Evolutionary conservation across 2,888 invertebrate species (phyloP).

Genomic region (Terebella lapidaria): DNA sequence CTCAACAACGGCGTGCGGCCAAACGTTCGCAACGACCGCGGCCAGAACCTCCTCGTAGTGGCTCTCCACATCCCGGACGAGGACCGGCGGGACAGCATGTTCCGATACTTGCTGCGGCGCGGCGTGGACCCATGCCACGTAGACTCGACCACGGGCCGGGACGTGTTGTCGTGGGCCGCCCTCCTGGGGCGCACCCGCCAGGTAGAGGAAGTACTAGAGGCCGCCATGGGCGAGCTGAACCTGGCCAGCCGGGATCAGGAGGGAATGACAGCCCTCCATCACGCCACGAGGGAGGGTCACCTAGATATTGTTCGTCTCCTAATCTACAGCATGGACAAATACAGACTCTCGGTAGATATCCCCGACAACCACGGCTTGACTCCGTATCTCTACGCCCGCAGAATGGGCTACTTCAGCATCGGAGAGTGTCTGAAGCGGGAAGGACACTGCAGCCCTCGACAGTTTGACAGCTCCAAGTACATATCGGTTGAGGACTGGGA

Average conservation of each 20-base stretch:
- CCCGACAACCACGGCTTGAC: background rate
- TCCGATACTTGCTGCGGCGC: background rate
- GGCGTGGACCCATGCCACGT: background rate
- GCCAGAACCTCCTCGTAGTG: background rate
- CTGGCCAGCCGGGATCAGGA: background rate
- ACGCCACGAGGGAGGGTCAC: background rate
- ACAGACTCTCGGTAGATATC: background rate
- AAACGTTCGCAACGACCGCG: background rate
- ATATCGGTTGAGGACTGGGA: background rate
- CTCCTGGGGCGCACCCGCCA: background rate
- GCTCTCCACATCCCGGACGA: background rate
- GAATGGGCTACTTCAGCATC: background rate
- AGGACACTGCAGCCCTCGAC: background rate
- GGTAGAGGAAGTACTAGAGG: background rate
- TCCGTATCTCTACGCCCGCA: background rate
- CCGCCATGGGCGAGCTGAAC: background rate
- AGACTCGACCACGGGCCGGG: background rate
- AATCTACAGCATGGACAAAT: background rate
- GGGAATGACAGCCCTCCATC: background rate
- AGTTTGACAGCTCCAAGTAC: background rate
- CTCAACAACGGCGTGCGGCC: background rate
- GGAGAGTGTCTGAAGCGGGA: background rate
- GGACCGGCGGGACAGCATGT: background rate
- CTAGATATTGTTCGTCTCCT: background rate
- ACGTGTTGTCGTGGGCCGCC: background rate